Percentiles rank a stretch among this genome's conserved stretches.
These are phyloP conservation scores for Phaonia tiefii DNA, from an alignment of 2,888 invertebrate species.

Conservation along the genomic window DNA sequence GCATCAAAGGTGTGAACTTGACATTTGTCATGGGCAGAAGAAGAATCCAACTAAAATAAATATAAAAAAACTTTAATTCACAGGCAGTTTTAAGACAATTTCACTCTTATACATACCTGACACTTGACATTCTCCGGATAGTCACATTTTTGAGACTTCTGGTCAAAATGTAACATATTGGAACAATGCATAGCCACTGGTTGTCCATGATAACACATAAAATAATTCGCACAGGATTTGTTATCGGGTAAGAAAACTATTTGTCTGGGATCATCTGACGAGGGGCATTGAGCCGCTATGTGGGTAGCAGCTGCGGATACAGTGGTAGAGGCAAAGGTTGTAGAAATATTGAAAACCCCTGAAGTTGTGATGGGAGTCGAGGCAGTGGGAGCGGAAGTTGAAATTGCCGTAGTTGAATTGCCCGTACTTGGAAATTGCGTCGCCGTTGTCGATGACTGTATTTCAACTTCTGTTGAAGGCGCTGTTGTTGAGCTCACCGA, in stretches of 20 bases:
- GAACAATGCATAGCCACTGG: conserved; percentile 75
- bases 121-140: conserved; percentile 74
- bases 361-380: background rate
- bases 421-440: no score
- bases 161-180: conserved; percentile 74
- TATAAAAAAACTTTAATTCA: no score
- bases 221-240: conserved; percentile 75
- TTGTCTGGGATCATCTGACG: conserved; percentile 69
- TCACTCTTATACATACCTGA: conserved; percentile 68
- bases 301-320: background rate
- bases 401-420: no score
- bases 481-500: background rate
- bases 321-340: background rate
- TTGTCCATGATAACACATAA: conserved; percentile 74
- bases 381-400: background rate
- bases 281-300: conserved; percentile 69
- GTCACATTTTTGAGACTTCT: conserved; percentile 73
- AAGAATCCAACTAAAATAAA: conserved; percentile 43
- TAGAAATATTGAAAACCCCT: background rate
- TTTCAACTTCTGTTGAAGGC: no score
- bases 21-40: conserved; percentile 53
- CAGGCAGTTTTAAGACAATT: no score
- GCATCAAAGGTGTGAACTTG: conserved; percentile 70
- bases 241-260: conserved; percentile 72
- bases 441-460: no score